Base-by-base conservation (phyloP, 2,797 vertebrate species). In the Dipus sagitta region DNA sequence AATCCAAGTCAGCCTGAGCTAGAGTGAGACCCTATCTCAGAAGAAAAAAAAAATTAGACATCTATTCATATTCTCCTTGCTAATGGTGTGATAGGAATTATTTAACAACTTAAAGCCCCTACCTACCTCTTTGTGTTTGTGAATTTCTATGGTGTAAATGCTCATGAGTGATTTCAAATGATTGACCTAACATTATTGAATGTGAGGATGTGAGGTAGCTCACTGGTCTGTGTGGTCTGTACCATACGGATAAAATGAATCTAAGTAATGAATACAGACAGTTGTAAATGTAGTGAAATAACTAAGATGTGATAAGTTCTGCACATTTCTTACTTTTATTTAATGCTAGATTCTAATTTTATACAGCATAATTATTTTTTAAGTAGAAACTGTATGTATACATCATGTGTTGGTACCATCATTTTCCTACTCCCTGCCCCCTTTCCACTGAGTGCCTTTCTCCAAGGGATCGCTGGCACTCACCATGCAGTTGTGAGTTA, bases 121-220 rank as follows among this genome's bases (percentile, higher is more conserved):
- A 28, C 68, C 54, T 84, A 30, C 26, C 28, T 83, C 47, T 83
- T 24, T 30, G 21, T 52, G 9, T 92, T 94, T 90, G 47, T 75
- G 65, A 79, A 38, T 86, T 95, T 92, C 78, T 28, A 24, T 78
- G 76, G 70, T 68, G 58, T 76, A 91, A 93, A 88, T 83, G n/a
- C 30, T 86, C 26, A 30, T 47, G 52, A 86, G 20, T 84, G 47
- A 80, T 94, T 90, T 88, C 34, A 95, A 79, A 67, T 28, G 88
- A 83, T 67, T 42, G 32, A 65, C 34, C 32, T 60, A 62, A 86
- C 32, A 32, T 82, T 23, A n/a, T n/a, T 76, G 62, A 93, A 58
- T 64, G 14, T 64, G 79, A 71, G 52, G 12, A 58, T 64, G 14
- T 64, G 79, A 71, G 32, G 18, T n/a, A 65, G 7, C 38, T 92